Conservation (phyloP, 2,888 invertebrate genomes). For the Lucinisca nassula region DNA sequence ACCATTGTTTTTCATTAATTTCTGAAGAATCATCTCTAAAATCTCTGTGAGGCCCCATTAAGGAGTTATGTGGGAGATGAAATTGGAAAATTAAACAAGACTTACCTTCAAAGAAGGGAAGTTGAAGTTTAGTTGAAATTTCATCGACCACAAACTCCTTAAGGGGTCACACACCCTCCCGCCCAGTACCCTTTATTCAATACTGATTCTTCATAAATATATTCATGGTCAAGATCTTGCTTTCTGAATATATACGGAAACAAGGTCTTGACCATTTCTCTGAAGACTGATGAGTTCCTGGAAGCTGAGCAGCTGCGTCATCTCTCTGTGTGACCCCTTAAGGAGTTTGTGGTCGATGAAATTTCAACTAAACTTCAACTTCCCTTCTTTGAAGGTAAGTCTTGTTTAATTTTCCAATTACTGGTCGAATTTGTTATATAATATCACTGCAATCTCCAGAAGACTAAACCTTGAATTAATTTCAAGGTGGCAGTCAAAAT, state of each 20-base stretch:
- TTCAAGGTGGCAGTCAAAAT: no score
- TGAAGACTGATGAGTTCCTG: neutral
- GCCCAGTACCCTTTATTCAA: neutral
- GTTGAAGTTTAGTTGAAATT: neutral
- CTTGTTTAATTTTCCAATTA: neutral
- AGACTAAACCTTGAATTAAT: no score
- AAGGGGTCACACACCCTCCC: neutral
- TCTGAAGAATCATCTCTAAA: neutral
- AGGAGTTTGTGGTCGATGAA: no score
- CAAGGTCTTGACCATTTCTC: neutral
- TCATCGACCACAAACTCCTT: neutral
- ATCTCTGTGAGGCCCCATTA: neutral
- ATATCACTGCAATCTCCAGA: no score
- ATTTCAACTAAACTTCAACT: no score
- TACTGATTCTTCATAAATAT: neutral
- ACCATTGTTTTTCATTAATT: neutral
- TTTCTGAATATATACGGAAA: neutral
- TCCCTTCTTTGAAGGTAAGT: no score
- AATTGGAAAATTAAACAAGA: neutral
- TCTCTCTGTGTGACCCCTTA: no score
- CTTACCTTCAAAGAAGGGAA: neutral
- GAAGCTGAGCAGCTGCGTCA: no score
- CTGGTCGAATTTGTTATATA: no score
- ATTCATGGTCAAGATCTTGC: neutral
- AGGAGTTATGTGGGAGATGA: neutral